phyloP scores from a whole-genome alignment of 1,140 invertebrate genomes.

The Drosophila pallidifrons region DNA sequence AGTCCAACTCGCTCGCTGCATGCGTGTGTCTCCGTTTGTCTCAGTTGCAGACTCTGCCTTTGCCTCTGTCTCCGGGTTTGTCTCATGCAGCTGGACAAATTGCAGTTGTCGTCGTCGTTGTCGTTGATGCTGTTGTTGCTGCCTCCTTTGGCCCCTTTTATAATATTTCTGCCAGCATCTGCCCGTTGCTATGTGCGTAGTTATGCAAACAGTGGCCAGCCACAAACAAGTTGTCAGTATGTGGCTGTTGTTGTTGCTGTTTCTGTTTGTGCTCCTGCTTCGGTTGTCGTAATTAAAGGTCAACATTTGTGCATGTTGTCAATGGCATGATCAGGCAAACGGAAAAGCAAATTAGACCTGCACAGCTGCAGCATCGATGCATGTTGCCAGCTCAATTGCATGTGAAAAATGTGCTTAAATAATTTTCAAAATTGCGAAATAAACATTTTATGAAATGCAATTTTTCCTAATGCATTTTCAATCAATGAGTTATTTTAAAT shows the following conservation, averaged over 20 bases:
- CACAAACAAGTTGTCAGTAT: conserved; percentile 64
- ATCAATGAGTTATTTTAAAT: no score
- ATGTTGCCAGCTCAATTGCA: neutral
- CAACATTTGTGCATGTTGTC: conserved; percentile 81
- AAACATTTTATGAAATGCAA: neutral
- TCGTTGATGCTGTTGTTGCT: conserved; percentile 49
- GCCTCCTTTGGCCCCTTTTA: conserved; percentile 55
- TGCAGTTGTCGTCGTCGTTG: conserved; percentile 75
- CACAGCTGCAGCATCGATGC: conserved; percentile 17
- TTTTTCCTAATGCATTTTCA: no score
- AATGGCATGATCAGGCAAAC: conserved; percentile 54
- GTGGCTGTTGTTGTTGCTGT: conserved; percentile 23
- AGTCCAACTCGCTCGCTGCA: conserved; percentile 10
- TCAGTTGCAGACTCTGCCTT: conserved; percentile 16
- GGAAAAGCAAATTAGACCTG: conserved; percentile 29
- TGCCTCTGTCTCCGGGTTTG: conserved; percentile 26
- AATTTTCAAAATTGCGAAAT: no score
- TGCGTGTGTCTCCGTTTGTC: conserved; percentile 56
- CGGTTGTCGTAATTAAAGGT: conserved; percentile 80
- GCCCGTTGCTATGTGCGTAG: conserved; percentile 70
- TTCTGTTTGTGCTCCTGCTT: conserved; percentile 49
- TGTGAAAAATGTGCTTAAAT: neutral
- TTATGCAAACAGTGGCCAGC: conserved; percentile 77
- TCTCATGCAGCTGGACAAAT: conserved; percentile 75
- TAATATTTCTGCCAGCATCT: conserved; percentile 46